Evolutionary conservation across 2,113 vertebrate genomes (phyloP), one percentile per base, ranked within the genome.

Genomic region (Vulpes ferrilata): DNA sequence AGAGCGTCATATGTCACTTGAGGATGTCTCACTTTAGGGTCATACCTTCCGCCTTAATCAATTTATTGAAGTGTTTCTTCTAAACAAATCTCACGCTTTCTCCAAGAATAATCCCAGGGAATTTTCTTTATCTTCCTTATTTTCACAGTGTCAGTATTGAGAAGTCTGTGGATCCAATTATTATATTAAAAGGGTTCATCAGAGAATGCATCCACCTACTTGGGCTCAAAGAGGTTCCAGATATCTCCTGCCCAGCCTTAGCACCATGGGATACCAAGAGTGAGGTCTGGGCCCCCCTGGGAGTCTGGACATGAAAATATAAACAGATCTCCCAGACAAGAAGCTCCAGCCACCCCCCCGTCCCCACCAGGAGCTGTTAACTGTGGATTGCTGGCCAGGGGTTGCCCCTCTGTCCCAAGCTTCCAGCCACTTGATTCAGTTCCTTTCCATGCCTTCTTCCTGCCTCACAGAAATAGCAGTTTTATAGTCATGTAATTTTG

Each of bases 261-360:
- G 78, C 25, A 11, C 81, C 2, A 3, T 83, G 78, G 83, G 73
- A 76, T 23, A 78, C 83, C 30, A 64, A 92, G 65, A 96, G 78
- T 38, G 62, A 96, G 64, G 89, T 94, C 79, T 53, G 30, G 32
- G 80, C 20, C 86, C 64, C 64, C 60, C 93, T 78, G 92, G 80
- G 22, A 19, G 48, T 94, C 96, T 93, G 94, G 93, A 57, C 90
- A 73, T 62, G 89, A 67, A 93, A 97, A 98, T 57, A 43, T 92
- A 89, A 96, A 95, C 93, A 91, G 57, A 57, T 82, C 69, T 97
- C 64, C 80, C 35, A 86, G 89, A 93, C 62, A 32, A n/a, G 74
- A 82, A 76, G 80, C 53, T 92, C 27, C 22, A 0, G 1, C 23
- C 80, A 4, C 25, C 25, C 71, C 35, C 2, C 22, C 9, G 48